Base-by-base conservation (phyloP, 2,797 vertebrate genomes). In the Oreortyx pictus region DNA sequence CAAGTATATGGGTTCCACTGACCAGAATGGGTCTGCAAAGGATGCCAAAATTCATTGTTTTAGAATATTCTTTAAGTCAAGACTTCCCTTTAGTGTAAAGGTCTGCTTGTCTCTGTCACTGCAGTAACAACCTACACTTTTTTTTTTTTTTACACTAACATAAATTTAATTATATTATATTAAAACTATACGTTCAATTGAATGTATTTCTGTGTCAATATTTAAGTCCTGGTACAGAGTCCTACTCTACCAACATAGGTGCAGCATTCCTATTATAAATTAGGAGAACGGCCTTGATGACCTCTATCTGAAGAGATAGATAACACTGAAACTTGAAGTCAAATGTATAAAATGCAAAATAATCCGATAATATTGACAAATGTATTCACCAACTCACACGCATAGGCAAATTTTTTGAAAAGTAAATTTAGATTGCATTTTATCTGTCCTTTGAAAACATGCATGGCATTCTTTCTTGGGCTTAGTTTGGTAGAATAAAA, bases 151-250 rank as follows among this genome's bases (percentile, higher is more conserved):
- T 41, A 52, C 18, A 22, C 13, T 84, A 78, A 4, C 6, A 6
- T 70, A 44, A 52, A 52, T 29, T 52, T 29, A 52, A 52, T 52
- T 52, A 29, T 27, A 9, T 52, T 29, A 24, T 33, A 83, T 49
- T 64, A 73, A 88, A 86, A 27, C 7, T 11, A 39, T 66, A 47
- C 76, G 66, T 82, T 79, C 64, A 46, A 35, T 88, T 88, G 91
- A 82, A 82, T 66, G 52, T 57, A 20, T 47, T 46, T 33, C 68
- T 59, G 9, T 39, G 35, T 77, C 27, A n/a, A 7, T 17, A 4
- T 7, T 52, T 33, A 13, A 76, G 16, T 61, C 61, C 64, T 84
- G 74, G 44, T 71, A 39, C 41, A 70, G 74, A 61, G 52, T 61
- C 70, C 25, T 70, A 0, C 9, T 75, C 65, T 89, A 19, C 29